A percentile compares a stretch with the other conserved stretches of the same genome.
Evolutionary conservation across 2,888 invertebrate genomes (phyloP).

Genomic region (Trichogramma evanescens): DNA sequence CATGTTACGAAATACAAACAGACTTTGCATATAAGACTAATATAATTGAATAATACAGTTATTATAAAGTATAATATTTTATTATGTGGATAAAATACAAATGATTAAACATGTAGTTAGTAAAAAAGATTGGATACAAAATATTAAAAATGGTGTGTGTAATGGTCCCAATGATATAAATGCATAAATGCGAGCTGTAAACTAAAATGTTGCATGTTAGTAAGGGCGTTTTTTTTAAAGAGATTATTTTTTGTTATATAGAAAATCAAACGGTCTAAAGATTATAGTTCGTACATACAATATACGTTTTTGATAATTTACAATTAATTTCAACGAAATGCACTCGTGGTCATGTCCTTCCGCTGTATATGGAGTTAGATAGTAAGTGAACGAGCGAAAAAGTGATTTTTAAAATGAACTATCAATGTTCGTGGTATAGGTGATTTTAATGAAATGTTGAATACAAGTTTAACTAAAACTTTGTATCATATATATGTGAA

Average conservation of each 20-base stretch:
- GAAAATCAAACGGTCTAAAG: slow-evolving; percentile 24
- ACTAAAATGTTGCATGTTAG: slow-evolving; percentile 22
- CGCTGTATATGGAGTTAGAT: slow-evolving; percentile 15
- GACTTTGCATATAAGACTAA: slow-evolving; percentile 43
- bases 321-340: slow-evolving; percentile 25
- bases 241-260: slow-evolving; percentile 25
- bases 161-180: slow-evolving; percentile 28
- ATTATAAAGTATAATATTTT: slow-evolving; percentile 44
- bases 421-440: slow-evolving; percentile 19
- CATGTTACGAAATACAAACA: slow-evolving; percentile 31
- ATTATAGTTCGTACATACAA: slow-evolving; percentile 20
- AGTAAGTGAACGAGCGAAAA: slow-evolving; percentile 15
- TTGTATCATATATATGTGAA: slow-evolving; percentile 19
- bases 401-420: slow-evolving; percentile 20
- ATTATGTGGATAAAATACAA: slow-evolving; percentile 42
- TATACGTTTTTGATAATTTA: slow-evolving; percentile 18
- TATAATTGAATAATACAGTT: slow-evolving; percentile 39
- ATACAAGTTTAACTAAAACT: slow-evolving; percentile 16
- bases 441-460: slow-evolving; percentile 21
- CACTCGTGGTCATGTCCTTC: slow-evolving; percentile 18
- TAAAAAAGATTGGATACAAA: slow-evolving; percentile 25
- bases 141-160: slow-evolving; percentile 30
- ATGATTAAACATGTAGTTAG: slow-evolving; percentile 36
- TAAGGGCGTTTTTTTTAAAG: slow-evolving; percentile 24
- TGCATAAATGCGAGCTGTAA: slow-evolving; percentile 25